Base-by-base conservation (phyloP, 2,797 vertebrate genomes). In the Cheracebus regulus region DNA sequence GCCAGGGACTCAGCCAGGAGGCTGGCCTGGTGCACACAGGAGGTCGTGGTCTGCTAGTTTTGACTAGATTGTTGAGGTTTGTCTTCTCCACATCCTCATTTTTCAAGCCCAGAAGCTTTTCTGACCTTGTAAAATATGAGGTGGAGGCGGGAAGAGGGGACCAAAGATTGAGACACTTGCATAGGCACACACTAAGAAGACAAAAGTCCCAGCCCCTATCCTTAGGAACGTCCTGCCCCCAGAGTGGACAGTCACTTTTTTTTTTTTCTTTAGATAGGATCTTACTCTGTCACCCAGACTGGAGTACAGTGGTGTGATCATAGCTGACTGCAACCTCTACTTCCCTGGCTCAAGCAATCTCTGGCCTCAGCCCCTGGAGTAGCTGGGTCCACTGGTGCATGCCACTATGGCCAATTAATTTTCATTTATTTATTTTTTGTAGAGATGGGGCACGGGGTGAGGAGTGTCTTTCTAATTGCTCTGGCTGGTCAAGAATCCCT, bases 31-130 rank as follows among this genome's bases (percentile, higher is more conserved):
- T 46, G 1, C 5, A 50, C 19, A 0, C 48, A 48, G 50, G 85
- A 84, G 39, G 19, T 41, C 85, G 28, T 2, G 22, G 67, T 30
- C 88, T 46, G 70, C 88, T 87, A 24, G 80, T 55, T 95, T 80
- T 75, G 61, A 95, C 76, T 89, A n/a, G 70, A 93, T 44, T 26
- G 28, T 94, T 93, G 75, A 55, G 33, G 70, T 84, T 80, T 96
- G 61, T 67, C 36, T 79, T 79, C 76, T 67, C 73, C 22, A n/a
- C 52, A 13, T 2, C 83, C 44, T 79, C 46, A 33, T 95, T 92
- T 97, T 87, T 70, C 44, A 61, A 79, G 55, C 28, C 48, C 64
- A 79, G 72, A 28, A 41, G 64, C 19, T 64, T 86, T 79, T 94
- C 39, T 70, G 82, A 52, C 75, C 67, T 92, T 90, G 30, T 73